A percentile compares a stretch with the other conserved stretches of the same genome.
Evolutionary conservation across 2,797 vertebrate species (phyloP).

Genomic region (Ataeniobius toweri): DNA sequence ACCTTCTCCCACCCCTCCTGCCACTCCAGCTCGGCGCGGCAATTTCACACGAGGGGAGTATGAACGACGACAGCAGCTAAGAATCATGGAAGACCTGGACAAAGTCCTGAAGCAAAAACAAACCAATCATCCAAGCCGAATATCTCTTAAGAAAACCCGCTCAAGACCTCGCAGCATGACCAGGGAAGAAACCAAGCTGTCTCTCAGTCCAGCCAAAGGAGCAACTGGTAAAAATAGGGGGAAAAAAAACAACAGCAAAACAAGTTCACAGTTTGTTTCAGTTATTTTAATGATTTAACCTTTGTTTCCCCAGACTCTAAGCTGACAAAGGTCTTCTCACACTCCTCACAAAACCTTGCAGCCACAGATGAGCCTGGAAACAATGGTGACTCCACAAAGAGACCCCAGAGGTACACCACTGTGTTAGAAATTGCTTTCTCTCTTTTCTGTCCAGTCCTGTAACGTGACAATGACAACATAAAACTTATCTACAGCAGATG

Average conservation of each 20-base stretch:
- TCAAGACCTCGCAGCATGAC: slow-evolving; percentile 86
- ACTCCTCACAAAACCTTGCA: slow-evolving; percentile 86
- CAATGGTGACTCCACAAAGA: slow-evolving; percentile 55
- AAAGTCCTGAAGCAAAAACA: slow-evolving; percentile 86
- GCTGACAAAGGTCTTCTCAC: slow-evolving; percentile 86
- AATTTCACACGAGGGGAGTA: slow-evolving; percentile 87
- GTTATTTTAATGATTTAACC: background rate
- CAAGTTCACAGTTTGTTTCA: background rate
- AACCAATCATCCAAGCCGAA: slow-evolving; percentile 34
- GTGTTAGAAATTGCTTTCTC: background rate
- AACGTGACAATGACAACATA: background rate
- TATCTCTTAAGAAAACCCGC: slow-evolving; percentile 68
- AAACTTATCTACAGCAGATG: background rate
- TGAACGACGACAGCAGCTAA: slow-evolving; percentile 84
- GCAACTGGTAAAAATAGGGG: slow-evolving; percentile 73
- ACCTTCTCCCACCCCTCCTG: slow-evolving; percentile 72
- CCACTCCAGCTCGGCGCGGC: slow-evolving; percentile 78
- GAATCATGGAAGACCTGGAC: slow-evolving; percentile 89
- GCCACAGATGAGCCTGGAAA: slow-evolving; percentile 76
- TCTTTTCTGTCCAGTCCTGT: background rate
- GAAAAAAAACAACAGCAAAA: background rate
- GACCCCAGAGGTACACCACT: slow-evolving; percentile 63
- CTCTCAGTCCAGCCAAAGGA: slow-evolving; percentile 83
- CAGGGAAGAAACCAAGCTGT: slow-evolving; percentile 82
- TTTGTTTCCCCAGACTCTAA: slow-evolving; percentile 63